Evolutionary conservation across 2,113 vertebrate species (phyloP), one percentile per base, ranked within the genome.

Genomic region (Triplophysa rosa): DNA sequence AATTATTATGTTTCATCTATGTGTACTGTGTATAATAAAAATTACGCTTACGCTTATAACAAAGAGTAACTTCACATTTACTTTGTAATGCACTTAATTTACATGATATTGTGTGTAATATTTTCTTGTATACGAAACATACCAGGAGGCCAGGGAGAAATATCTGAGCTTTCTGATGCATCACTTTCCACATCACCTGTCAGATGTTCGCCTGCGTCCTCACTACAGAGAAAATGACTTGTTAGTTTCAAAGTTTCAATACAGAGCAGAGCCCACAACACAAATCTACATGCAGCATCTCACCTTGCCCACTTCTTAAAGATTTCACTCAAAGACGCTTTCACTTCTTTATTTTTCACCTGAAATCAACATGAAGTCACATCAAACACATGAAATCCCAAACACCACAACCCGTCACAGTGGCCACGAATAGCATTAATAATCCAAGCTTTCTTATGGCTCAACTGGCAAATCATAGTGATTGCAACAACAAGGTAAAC

Each of bases 301-400:
- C 63, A 84, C 83, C 79, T 81, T 16, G 45, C 3, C 83, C 83
- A 84, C 54, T 64, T 73, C 56, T 74, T 64, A 61, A 84, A 81
- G 77, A 84, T 81, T 17, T 81, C 69, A 58, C 23, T 67, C 4
- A 84, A 62, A 12, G 83, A 78, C 9, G 17, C 33, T 12, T 78
- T 74, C 33, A 73, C 75, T 59, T n/a, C 10, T 4, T 19, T 23
- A 33, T 56, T n/a, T 64, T 81, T 14, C 16, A 84, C 68, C 83
- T 84, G 26, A 3, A 65, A 77, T 29, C 5, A 12, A 54, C 42
- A 37, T 7, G 33, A 11, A n/a, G 56, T 21, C 49, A 68, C 14
- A 33, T 29, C 17, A 26, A 40, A 68, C 26, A 16, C 42, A 33
- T 52, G 19, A 1, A 13, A 16, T 52, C 33, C 29, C 19, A 37